A percentile compares a stretch with the other conserved stretches of the same genome.
Evolutionary conservation across 2,797 vertebrate species (phyloP).

Genomic region (Macropodus opercularis): DNA sequence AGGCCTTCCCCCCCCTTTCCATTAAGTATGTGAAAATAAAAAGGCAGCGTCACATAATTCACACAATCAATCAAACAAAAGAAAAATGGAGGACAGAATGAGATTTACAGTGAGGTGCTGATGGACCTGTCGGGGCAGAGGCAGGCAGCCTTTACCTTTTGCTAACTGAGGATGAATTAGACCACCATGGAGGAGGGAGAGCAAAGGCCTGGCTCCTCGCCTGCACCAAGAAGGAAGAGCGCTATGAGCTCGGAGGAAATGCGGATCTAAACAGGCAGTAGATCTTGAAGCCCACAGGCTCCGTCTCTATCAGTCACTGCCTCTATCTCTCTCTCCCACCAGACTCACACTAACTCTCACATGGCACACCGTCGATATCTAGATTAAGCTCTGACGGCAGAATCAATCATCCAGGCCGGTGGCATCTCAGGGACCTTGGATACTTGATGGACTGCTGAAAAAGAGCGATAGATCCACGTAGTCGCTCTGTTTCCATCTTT

Average conservation of each 20-base stretch:
- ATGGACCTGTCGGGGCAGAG: slow-evolving; percentile 50
- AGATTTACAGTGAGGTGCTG: slow-evolving; percentile 34
- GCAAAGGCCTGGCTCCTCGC: slow-evolving; percentile 58
- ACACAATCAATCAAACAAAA: slow-evolving; percentile 38
- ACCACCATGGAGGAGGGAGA: slow-evolving; percentile 38
- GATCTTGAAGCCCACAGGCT: slow-evolving; percentile 69
- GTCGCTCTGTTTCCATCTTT: slow-evolving; percentile 49
- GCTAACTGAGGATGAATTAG: slow-evolving; percentile 65
- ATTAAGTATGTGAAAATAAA: slow-evolving; percentile 16
- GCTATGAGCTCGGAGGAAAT: slow-evolving; percentile 77
- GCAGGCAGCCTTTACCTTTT: slow-evolving; percentile 54
- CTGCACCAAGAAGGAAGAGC: slow-evolving; percentile 70
- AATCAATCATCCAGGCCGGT: slow-evolving; percentile 73
- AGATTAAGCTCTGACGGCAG: slow-evolving; percentile 72
- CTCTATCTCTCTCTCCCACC: slow-evolving; percentile 41
- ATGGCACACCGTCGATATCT: slow-evolving; percentile 57
- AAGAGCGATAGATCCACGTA: slow-evolving; percentile 60
- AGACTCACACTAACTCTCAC: slow-evolving; percentile 37
- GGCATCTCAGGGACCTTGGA: slow-evolving; percentile 40
- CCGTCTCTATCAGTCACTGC: slow-evolving; percentile 52
- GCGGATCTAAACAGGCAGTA: slow-evolving; percentile 77
- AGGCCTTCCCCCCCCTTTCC: slow-evolving; percentile 16
- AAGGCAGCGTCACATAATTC: slow-evolving; percentile 11
- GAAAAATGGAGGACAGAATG: slow-evolving; percentile 18
- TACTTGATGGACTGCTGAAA: slow-evolving; percentile 62